Conservation (phyloP, 2,797 vertebrate species). For the Aplochiton taeniatus region DNA sequence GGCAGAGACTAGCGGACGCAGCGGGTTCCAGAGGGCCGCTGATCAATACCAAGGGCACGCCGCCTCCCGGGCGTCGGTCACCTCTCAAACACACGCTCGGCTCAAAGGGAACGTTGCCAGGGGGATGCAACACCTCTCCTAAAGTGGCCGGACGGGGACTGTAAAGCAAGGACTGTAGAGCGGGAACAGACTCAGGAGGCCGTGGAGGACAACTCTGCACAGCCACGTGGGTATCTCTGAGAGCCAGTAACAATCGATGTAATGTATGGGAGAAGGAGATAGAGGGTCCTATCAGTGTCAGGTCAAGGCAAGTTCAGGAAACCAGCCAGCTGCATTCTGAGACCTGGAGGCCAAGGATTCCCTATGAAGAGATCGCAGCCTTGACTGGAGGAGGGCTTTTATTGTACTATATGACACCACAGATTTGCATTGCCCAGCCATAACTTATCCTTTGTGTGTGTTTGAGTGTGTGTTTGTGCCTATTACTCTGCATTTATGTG, state of each 20-base stretch:
- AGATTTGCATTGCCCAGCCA: too few relatives aligned
- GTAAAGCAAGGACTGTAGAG: too few relatives aligned
- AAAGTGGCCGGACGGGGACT: too few relatives aligned
- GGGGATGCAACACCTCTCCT: too few relatives aligned
- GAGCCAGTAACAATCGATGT: too few relatives aligned
- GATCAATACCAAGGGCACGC: too few relatives aligned
- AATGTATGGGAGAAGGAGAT: neutral
- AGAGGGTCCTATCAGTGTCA: conserved; percentile 11
- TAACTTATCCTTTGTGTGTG: neutral
- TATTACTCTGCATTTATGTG: neutral
- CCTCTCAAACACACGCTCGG: too few relatives aligned
- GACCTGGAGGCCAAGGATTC: conserved; percentile 16
- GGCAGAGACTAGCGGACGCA: conserved; percentile 33
- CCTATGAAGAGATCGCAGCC: conserved; percentile 13
- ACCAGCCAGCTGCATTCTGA: conserved; percentile 16
- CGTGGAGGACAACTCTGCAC: too few relatives aligned
- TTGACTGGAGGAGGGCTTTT: conserved; percentile 3
- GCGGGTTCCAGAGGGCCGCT: conserved; percentile 10
- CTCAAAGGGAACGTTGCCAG: too few relatives aligned
- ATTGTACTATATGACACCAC: conserved; percentile 16
- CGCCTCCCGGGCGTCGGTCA: too few relatives aligned
- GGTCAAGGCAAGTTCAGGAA: conserved; percentile 46
- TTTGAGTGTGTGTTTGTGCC: neutral
- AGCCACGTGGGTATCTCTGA: too few relatives aligned
- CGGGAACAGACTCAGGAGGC: too few relatives aligned